These are phyloP conservation scores for Heteromurus nitidus DNA, from an alignment of 2,888 invertebrate genomes.

Conservation along the genomic window DNA sequence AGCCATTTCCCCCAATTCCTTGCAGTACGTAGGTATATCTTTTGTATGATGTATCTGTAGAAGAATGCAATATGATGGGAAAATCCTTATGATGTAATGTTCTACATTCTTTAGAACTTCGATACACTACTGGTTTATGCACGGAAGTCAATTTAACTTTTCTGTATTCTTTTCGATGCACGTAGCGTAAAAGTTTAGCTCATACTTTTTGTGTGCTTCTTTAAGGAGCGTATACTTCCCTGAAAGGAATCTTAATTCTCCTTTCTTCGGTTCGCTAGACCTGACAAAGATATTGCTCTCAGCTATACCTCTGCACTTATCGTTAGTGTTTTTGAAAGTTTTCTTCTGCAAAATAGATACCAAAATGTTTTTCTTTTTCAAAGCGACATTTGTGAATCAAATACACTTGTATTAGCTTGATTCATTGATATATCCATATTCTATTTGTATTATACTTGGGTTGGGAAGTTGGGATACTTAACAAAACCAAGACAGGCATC, in stretches of 20 bases:
- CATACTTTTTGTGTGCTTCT: neutral
- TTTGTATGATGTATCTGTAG: too few species aligned
- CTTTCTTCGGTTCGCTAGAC: slow-evolving; percentile 49
- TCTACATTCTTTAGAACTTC: too few species aligned
- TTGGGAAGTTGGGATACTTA: too few species aligned
- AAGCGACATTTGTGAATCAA: too few species aligned
- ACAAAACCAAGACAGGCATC: too few species aligned
- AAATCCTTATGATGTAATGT: neutral
- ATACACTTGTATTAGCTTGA: too few species aligned
- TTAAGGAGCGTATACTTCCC: slow-evolving; percentile 39
- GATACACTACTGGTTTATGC: slow-evolving; percentile 5
- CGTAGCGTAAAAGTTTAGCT: neutral
- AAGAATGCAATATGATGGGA: neutral
- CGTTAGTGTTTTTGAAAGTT: slow-evolving; percentile 32
- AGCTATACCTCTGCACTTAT: slow-evolving; percentile 13
- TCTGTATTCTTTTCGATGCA: slow-evolving; percentile 5
- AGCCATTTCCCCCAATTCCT: slow-evolving; percentile 22
- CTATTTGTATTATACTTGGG: too few species aligned
- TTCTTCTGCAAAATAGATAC: too few species aligned
- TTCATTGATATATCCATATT: too few species aligned
- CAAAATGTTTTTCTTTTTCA: too few species aligned
- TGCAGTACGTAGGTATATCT: too few species aligned
- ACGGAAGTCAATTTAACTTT: slow-evolving; percentile 25
- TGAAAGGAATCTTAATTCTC: slow-evolving; percentile 63
- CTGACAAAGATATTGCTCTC: slow-evolving; percentile 29